Base-by-base conservation (phyloP, 2,113 vertebrate genomes). In the Scomber japonicus region DNA sequence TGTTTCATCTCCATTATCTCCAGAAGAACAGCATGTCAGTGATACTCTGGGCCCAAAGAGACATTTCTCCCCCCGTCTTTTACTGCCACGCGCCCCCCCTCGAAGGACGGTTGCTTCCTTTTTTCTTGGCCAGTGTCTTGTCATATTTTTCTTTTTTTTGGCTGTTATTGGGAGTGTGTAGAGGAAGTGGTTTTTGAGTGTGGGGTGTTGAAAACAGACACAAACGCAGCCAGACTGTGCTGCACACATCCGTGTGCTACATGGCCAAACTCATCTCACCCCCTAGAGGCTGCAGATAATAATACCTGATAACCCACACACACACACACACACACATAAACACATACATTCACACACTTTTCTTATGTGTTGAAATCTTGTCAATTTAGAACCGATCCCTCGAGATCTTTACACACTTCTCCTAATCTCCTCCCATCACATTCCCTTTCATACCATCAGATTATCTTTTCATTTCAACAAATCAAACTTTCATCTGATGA, bases 101-200 rank as follows among this genome's bases (percentile, higher is more conserved):
- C 11, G 2, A 53, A 4, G 0, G 31, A 56, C 10, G 14, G 3
- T 66, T 46, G 57, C 48, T 51, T 56, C 19, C 24, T 27, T 27
- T 64, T 79, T 53, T 51, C 16, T 78, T 65, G 7, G 24, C 51
- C 63, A 24, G 51, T 56, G 54, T 48, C 50, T 83, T 19, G 51
- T 17, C 11, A 10, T 63, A 40, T 65, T 5, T 79, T 65, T 56
- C 9, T 48, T 45, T 67, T 67, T 75, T 79, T 19, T 40, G 17
- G 15, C 62, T 78, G 45, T 54, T 71, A 7, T 74, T 64, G 46
- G 64, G 53, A 46, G 31, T 40, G 46, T 66, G 65, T 40, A 54
- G 64, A 83, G 86, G 86, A 89, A 86, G 82, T 89, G 83, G 80
- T 31, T 88, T 71, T 53, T 16, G 62, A 71, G 27, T 69, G 63